A percentile compares a stretch with the other conserved stretches of the same genome.
Conservation (phyloP, 2,888 invertebrate genomes). For the Ernsta delagoae region DNA sequence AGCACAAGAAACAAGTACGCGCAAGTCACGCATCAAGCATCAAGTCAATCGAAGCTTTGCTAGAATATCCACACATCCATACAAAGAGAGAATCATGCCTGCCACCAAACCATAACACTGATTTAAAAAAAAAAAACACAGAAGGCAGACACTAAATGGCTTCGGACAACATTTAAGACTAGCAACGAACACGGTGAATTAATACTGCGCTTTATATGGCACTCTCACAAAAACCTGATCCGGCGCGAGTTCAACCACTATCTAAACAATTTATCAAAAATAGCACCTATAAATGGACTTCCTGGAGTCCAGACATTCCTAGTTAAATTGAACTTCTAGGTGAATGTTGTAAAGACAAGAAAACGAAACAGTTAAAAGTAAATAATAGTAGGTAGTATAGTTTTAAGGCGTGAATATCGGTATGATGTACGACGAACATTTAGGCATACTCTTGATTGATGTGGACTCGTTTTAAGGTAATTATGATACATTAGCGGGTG, state of each 20-base stretch:
- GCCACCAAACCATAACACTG: conserved; percentile 41
- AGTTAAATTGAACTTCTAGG: conserved; percentile 12
- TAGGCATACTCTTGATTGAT: conserved; percentile 30
- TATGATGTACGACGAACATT: conserved; percentile 6
- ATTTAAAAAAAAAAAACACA: conserved; percentile 49
- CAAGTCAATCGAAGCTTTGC: conserved; percentile 23
- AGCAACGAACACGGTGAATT: conserved; percentile 70
- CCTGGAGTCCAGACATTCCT: conserved; percentile 54
- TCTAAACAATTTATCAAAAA: conserved; percentile 79
- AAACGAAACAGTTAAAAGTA: too few species aligned
- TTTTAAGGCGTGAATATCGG: background rate
- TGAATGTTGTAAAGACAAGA: background rate
- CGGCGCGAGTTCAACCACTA: conserved; percentile 66
- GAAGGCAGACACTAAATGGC: conserved; percentile 48
- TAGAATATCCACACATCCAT: conserved; percentile 33
- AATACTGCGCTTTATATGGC: conserved; percentile 77
- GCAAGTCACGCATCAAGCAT: conserved; percentile 37
- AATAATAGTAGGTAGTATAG: background rate
- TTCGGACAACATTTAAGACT: conserved; percentile 51
- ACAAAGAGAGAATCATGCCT: conserved; percentile 38
- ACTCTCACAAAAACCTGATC: conserved; percentile 74
- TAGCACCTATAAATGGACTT: conserved; percentile 77
- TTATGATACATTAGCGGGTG: conserved; percentile 57
- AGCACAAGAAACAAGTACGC: conserved; percentile 29
- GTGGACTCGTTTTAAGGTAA: conserved; percentile 50